Evolutionary conservation across 2,113 vertebrate genomes (phyloP).

Genomic region (Crotalus helleri): DNA sequence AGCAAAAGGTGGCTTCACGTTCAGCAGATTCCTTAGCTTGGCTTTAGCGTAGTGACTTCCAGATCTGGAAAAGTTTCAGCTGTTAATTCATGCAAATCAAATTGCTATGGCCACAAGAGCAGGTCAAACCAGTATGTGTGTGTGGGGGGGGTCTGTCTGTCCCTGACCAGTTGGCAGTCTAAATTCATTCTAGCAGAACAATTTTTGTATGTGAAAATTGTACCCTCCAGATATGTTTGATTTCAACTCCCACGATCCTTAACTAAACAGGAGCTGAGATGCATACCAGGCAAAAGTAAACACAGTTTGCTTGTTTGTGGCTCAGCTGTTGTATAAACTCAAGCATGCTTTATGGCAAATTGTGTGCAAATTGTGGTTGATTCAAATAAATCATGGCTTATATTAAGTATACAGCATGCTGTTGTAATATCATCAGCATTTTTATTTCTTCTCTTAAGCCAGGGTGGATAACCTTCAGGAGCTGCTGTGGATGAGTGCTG

Average conservation of each 20-base stretch:
- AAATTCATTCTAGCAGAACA: not conserved
- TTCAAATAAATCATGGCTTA: not conserved
- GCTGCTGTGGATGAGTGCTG: not conserved
- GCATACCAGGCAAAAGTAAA: not conserved
- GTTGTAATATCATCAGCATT: not conserved
- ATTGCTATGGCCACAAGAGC: not conserved
- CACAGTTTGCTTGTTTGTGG: not conserved
- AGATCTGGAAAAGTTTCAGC: not conserved
- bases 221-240: not conserved
- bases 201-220: not conserved
- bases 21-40: not conserved
- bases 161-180: not conserved
- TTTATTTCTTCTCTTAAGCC: not conserved
- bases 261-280: not conserved
- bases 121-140: not conserved
- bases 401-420: not conserved
- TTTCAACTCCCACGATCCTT: not conserved
- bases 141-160: not conserved
- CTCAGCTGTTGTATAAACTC: not conserved
- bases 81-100: not conserved
- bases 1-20: not conserved
- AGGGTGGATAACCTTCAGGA: not conserved
- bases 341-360: not conserved
- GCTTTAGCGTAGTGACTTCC: not conserved
- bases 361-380: not conserved